Percentiles rank a stretch among this genome's conserved stretches.
Conservation (phyloP, 1,140 invertebrate species). For the Lepidostoma basale region DNA sequence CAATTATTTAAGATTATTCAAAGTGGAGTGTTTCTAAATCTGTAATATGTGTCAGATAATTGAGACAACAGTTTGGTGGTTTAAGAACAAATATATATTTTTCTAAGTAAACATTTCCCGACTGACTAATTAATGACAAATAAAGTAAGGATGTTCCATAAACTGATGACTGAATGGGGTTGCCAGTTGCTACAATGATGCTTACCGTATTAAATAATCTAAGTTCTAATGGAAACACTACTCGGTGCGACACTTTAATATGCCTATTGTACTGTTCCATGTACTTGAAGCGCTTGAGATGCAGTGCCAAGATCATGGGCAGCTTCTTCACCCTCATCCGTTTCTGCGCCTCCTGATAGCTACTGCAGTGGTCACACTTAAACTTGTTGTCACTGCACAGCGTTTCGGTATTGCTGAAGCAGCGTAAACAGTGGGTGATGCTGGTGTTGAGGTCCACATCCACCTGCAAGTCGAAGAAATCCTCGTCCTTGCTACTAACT, state of each 20-base stretch:
- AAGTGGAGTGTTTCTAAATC: background rate
- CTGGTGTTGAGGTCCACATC: conserved; percentile 99
- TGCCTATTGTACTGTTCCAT: conserved; percentile 98
- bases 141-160: too few species aligned
- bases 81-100: too few species aligned
- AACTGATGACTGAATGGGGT: too few species aligned
- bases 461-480: conserved; percentile 98
- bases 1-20: background rate
- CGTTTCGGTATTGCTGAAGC: conserved; percentile 98
- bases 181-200: conserved; percentile 36
- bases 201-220: conserved; percentile 96
- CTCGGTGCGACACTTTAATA: conserved; percentile 98
- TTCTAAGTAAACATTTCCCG: too few species aligned
- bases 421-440: conserved; percentile 96
- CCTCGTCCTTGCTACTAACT: conserved; percentile 98
- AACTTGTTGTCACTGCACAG: conserved; percentile 99
- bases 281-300: conserved; percentile 99
- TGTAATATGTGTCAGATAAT: too few species aligned
- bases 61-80: too few species aligned
- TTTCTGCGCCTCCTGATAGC: conserved; percentile 98
- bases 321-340: conserved; percentile 98
- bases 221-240: conserved; percentile 97
- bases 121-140: too few species aligned
- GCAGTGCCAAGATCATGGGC: conserved; percentile 95
- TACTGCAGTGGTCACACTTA: conserved; percentile 99